phyloP scores from a whole-genome alignment of 2,797 vertebrate genomes.

The Acridotheres tristis region DNA sequence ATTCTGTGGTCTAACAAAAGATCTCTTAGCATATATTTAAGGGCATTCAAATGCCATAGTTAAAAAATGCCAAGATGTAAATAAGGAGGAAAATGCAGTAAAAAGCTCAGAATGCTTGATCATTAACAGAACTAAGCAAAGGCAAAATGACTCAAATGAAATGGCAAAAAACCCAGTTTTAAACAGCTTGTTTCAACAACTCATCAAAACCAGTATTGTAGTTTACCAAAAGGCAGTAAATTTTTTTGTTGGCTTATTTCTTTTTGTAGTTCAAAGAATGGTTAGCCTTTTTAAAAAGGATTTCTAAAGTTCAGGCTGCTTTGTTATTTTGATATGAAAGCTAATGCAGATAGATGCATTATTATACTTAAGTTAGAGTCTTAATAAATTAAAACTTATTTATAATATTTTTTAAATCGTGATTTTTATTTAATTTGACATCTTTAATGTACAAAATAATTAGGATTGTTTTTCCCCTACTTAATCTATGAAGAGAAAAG shows the following conservation, averaged over 20 bases:
- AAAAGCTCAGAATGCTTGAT: conserved; percentile 3
- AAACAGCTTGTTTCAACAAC: neutral
- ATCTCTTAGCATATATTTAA: neutral
- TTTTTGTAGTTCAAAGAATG: neutral
- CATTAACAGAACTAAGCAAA: neutral
- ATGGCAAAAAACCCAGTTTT: neutral
- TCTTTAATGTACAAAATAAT: conserved; percentile 21
- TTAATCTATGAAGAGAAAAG: conserved; percentile 25
- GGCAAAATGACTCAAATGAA: neutral
- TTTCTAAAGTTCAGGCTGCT: neutral
- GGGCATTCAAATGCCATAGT: neutral
- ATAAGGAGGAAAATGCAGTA: neutral
- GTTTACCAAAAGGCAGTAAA: neutral
- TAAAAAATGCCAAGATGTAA: neutral
- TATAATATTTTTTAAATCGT: conserved; percentile 36
- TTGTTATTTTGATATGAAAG: neutral
- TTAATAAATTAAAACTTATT: conserved; percentile 28
- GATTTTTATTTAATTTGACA: conserved; percentile 30
- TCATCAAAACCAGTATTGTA: neutral
- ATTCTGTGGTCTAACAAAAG: neutral
- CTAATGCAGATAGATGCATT: neutral
- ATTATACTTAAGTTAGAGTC: neutral
- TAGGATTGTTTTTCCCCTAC: neutral
- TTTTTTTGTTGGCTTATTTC: neutral
- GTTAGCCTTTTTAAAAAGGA: neutral